A percentile compares a stretch with the other conserved stretches of the same genome.
These are phyloP conservation scores for Eulemur macaco DNA, from an alignment of 2,113 vertebrate species.

Conservation along the genomic window DNA sequence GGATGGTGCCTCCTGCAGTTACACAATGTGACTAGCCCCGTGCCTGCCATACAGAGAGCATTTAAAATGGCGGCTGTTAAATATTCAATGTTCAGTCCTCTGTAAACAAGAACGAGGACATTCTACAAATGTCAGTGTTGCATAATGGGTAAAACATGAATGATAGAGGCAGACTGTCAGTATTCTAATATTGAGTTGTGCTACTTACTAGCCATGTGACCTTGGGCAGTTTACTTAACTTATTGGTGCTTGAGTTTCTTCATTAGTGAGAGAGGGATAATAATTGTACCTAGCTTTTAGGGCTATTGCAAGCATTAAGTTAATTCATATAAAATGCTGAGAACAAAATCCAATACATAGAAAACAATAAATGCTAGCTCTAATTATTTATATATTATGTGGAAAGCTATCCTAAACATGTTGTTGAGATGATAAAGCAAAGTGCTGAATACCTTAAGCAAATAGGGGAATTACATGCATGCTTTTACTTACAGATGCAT, in stretches of 20 bases:
- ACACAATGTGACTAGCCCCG: not conserved
- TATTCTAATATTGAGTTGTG: not conserved
- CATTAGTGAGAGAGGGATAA: not conserved
- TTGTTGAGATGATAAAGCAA: slow-evolving; percentile 8
- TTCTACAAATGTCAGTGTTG: not conserved
- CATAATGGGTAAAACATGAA: not conserved
- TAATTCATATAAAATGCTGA: not conserved
- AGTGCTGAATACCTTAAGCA: not conserved
- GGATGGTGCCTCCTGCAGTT: not conserved
- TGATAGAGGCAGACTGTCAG: not conserved
- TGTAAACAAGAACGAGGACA: not conserved
- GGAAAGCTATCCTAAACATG: not conserved
- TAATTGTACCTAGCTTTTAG: not conserved
- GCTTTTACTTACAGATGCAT: not conserved
- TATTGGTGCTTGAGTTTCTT: not conserved
- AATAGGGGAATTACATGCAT: not conserved
- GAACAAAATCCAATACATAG: not conserved
- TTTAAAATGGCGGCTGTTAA: not conserved
- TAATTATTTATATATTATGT: not conserved
- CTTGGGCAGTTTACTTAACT: not conserved
- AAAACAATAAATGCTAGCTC: not conserved
- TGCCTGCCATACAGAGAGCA: not conserved
- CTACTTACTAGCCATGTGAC: not conserved
- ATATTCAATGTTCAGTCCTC: not conserved
- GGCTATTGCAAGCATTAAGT: not conserved